These are phyloP conservation scores for Copsychus sechellarum DNA, from an alignment of 2,113 vertebrate genomes.

Conservation along the genomic window DNA sequence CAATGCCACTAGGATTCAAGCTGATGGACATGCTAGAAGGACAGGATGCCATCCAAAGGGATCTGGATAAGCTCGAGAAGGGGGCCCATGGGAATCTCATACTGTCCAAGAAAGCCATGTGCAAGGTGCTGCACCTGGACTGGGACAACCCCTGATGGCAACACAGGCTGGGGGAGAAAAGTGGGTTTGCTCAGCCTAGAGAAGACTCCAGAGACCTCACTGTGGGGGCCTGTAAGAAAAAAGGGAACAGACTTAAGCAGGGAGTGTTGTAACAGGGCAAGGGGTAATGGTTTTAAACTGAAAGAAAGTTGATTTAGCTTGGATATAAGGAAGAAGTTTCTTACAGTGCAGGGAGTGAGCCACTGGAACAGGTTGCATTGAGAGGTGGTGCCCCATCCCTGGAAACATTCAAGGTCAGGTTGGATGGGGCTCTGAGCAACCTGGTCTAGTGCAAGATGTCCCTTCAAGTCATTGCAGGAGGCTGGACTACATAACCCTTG, in stretches of 20 bases:
- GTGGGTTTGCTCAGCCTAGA: neutral
- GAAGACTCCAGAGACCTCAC: neutral
- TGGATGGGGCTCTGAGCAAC: neutral
- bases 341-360: neutral
- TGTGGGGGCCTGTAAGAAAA: neutral
- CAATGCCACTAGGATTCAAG: neutral
- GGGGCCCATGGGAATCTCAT: neutral
- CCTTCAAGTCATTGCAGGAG: neutral
- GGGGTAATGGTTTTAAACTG: neutral
- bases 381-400: neutral
- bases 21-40: accelerated
- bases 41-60: neutral
- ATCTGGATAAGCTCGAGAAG: accelerated
- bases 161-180: neutral
- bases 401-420: neutral
- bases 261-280: neutral
- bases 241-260: neutral
- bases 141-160: neutral
- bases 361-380: neutral
- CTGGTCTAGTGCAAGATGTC: neutral
- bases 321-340: neutral
- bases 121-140: neutral
- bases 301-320: neutral
- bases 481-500: no score
- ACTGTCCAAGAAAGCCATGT: accelerated